Percentiles rank a stretch among this genome's conserved stretches.
These are phyloP conservation scores for Ophioninae sp. DNA, from an alignment of 2,888 invertebrate species.

Conservation along the genomic window DNA sequence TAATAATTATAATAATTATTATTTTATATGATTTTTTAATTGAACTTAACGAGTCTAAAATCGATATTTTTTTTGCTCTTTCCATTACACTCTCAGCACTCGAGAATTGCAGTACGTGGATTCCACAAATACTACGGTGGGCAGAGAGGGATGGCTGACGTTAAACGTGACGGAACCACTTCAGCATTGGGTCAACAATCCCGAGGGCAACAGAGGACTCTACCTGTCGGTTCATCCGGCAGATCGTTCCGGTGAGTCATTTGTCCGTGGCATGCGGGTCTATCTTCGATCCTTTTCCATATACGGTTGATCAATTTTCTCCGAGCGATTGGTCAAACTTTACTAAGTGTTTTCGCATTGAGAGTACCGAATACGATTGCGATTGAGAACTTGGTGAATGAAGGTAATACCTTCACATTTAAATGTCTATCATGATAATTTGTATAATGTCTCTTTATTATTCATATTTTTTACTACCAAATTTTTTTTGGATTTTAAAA, in stretches of 20 bases:
- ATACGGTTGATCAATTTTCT: neutral
- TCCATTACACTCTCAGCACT: slow-evolving; percentile 82
- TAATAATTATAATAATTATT: too few relatives aligned
- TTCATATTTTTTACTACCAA: too few relatives aligned
- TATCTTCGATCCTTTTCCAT: neutral
- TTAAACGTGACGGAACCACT: slow-evolving; percentile 92
- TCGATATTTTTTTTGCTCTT: slow-evolving; percentile 36
- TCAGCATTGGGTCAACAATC: slow-evolving; percentile 89
- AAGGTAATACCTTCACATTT: too few relatives aligned
- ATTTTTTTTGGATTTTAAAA: too few relatives aligned
- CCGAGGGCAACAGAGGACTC: slow-evolving; percentile 91
- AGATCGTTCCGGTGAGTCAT: slow-evolving; percentile 85
- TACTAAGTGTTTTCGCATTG: neutral
- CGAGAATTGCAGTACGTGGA: slow-evolving; percentile 89
- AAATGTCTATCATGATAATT: too few relatives aligned
- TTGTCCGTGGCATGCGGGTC: neutral
- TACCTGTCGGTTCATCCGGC: slow-evolving; percentile 90
- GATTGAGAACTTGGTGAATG: neutral
- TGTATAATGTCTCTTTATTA: too few relatives aligned
- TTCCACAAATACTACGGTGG: slow-evolving; percentile 88
- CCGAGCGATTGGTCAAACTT: neutral
- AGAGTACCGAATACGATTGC: neutral
- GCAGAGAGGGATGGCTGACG: slow-evolving; percentile 92
- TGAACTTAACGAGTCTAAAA: too few relatives aligned
- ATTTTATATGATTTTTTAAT: too few relatives aligned